A percentile compares a stretch with the other conserved stretches of the same genome.
phyloP scores from a whole-genome alignment of 2,113 vertebrate species.

The Chauna torquata region DNA sequence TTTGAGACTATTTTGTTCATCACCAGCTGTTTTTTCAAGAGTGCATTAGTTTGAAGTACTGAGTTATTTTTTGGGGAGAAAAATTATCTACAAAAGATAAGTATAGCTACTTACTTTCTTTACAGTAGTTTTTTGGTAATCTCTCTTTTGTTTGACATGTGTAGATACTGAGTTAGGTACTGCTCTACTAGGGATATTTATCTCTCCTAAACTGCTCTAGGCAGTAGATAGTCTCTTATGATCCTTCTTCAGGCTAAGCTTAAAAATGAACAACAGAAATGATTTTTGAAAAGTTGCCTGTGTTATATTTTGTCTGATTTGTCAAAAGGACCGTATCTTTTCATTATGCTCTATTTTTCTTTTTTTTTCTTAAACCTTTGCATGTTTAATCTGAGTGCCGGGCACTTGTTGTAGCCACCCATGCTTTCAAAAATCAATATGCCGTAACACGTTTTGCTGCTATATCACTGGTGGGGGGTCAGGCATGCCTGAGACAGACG shows the following conservation, averaged over 20 bases:
- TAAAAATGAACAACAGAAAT: not conserved
- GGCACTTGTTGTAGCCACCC: not conserved
- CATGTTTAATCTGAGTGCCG: not conserved
- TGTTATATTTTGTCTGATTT: not conserved
- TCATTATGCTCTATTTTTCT: not conserved
- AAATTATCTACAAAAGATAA: not conserved
- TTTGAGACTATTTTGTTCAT: conserved; percentile 50
- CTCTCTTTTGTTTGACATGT: not conserved
- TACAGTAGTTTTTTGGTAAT: conserved; percentile 28
- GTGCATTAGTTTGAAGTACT: conserved; percentile 46
- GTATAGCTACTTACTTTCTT: conserved; percentile 17
- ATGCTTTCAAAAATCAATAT: not conserved
- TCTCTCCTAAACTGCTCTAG: not conserved
- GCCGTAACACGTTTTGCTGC: not conserved
- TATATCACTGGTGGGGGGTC: not conserved
- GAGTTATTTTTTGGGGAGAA: conserved; percentile 14
- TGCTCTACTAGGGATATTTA: not conserved
- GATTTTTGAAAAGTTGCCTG: not conserved
- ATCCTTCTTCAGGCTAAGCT: not conserved
- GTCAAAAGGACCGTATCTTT: not conserved
- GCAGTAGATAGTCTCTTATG: not conserved
- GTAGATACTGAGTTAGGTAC: not conserved
- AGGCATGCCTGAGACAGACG: fast-evolving
- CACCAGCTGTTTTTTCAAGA: conserved; percentile 4
- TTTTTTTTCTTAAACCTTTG: conserved; percentile 11